Percentiles rank a stretch among this genome's conserved stretches.
These are phyloP conservation scores for Lepetodrilus schrolli DNA, from an alignment of 2,888 invertebrate species.

Conservation along the genomic window DNA sequence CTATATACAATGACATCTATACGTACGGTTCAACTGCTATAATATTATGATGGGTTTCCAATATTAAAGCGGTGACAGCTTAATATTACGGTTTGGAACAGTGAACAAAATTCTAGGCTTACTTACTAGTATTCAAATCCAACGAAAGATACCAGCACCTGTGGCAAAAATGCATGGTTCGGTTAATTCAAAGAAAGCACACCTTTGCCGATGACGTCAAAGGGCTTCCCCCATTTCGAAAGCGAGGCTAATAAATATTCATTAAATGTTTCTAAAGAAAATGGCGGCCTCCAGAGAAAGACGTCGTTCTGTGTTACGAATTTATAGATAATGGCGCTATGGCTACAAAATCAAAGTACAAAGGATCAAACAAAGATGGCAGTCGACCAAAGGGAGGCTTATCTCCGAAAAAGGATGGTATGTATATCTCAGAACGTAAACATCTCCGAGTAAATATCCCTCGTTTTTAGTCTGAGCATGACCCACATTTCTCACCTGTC, in stretches of 20 bases:
- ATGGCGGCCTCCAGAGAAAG: constrained; percentile 61
- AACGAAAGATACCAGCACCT: no score
- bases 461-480: not conserved
- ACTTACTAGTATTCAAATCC: no score
- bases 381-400: constrained; percentile 24
- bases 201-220: constrained; percentile 31
- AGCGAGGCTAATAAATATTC: constrained; percentile 54
- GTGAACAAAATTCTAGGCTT: no score
- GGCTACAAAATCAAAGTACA: constrained; percentile 31
- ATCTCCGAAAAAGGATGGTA: constrained; percentile 22
- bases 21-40: no score
- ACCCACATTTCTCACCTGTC: constrained; percentile 19
- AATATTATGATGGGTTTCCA: no score
- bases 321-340: constrained; percentile 27
- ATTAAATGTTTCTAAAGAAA: constrained; percentile 58
- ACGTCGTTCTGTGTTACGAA: constrained; percentile 25
- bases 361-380: constrained; percentile 29
- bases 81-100: no score
- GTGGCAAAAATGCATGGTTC: not conserved
- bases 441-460: not conserved
- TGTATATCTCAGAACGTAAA: not conserved
- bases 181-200: not conserved
- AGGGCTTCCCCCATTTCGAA: constrained; percentile 34
- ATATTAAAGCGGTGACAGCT: no score
- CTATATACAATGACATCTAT: no score